These are phyloP conservation scores for Paradoxurus hermaphroditus DNA, from an alignment of 2,113 vertebrate species.

Conservation along the genomic window DNA sequence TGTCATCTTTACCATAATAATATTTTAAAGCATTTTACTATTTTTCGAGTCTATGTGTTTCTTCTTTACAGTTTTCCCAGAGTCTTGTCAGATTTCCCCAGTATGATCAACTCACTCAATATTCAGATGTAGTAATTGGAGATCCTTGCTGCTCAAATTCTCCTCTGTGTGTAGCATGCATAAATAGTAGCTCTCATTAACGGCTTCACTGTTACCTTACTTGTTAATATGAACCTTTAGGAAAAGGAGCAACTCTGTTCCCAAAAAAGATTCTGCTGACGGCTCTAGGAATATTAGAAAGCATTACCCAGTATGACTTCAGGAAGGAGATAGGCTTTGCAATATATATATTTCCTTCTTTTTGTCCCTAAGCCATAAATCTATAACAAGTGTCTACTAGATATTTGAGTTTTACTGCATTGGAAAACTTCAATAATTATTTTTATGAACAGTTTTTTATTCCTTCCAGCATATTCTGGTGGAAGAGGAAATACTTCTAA, in stretches of 20 bases:
- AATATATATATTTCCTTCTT: neutral
- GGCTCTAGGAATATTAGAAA: neutral
- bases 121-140: neutral
- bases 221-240: neutral
- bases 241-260: neutral
- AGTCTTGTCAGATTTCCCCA: neutral
- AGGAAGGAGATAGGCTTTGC: neutral
- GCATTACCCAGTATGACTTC: neutral
- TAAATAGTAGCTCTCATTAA: neutral
- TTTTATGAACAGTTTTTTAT: neutral
- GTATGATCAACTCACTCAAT: neutral
- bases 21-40: neutral
- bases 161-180: neutral
- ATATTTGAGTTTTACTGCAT: neutral
- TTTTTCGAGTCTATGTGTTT: neutral
- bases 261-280: neutral
- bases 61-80: neutral
- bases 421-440: neutral
- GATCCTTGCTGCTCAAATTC: neutral
- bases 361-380: neutral
- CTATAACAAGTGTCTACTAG: neutral
- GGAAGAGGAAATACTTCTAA: neutral
- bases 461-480: neutral
- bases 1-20: neutral
- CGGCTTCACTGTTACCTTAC: neutral